Evolutionary conservation across 2,888 invertebrate genomes (phyloP).

Genomic region (Luperina testacea): DNA sequence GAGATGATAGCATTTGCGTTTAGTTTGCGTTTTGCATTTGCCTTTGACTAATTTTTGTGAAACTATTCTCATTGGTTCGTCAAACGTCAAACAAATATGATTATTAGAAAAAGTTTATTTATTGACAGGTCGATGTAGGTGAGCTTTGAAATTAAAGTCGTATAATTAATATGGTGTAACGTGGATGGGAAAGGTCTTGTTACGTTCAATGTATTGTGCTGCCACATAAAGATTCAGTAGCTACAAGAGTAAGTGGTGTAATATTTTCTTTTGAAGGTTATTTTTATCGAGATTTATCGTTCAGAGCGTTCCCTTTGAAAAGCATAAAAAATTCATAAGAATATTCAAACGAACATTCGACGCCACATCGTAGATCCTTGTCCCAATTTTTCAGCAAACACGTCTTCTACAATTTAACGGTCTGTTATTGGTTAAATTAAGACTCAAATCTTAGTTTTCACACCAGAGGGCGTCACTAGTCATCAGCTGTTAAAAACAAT

Average conservation of each 20-base stretch:
- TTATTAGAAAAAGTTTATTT: no score
- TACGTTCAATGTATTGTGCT: slow-evolving; percentile 1
- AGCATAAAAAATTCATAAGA: background rate
- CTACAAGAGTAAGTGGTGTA: slow-evolving; percentile 6
- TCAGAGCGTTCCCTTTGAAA: background rate
- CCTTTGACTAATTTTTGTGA: background rate
- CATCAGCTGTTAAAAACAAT: no score
- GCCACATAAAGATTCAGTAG: slow-evolving; percentile 41
- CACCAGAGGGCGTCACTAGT: no score
- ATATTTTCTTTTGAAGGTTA: slow-evolving; percentile 38
- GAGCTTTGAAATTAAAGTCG: no score
- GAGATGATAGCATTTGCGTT: no score
- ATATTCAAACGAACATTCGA: background rate
- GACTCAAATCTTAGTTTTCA: no score
- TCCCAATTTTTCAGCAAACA: background rate
- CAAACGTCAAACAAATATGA: background rate
- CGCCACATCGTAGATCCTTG: background rate
- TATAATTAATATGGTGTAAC: slow-evolving; percentile 12
- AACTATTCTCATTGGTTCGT: background rate
- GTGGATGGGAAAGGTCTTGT: background rate
- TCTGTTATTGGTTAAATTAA: no score
- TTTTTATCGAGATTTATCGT: slow-evolving; percentile 23
- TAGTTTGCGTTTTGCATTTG: no score
- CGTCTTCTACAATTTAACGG: background rate
- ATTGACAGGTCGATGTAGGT: no score